Base-by-base conservation (phyloP, 2,113 vertebrate genomes). In the Petaurus breviceps region DNA sequence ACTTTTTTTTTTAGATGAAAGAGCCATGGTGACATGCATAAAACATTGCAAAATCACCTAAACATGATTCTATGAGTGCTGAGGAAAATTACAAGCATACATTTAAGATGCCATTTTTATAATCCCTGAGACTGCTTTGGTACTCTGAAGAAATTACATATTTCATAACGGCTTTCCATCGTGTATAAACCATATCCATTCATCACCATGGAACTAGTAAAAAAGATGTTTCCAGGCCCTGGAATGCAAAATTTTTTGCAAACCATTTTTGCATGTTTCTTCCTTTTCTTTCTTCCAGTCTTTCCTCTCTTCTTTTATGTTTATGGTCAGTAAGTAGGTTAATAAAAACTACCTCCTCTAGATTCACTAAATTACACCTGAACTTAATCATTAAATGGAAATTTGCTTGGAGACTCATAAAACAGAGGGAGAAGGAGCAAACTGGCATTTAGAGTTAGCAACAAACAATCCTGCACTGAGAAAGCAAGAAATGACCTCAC, bases 381-480 rank as follows among this genome's bases (percentile, higher is more conserved):
- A 90, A 90, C 26, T 90, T 51, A 90, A 90, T 90, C 90, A 90
- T 90, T 50, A 90, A 90, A 50, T 90, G 26, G 9, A 50, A 47
- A 9, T 93, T 77, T 51, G 46, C 57, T 93, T 93, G 92, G 92
- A 77, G 49, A 95, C 37, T 84, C 90, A 47, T 94, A 94, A 92
- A 95, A 25, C 46, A 43, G 52, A 90, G 92, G 54, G 50, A 51
- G 91, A 90, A 68, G 89, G 91, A 91, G 51, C 24, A 91, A 95
- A 91, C 50, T 94, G 55, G 46, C 54, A 68, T 84, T 96, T 94
- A 91, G 84, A 95, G 91, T 95, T 95, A 94, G 90, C 90, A 10
- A 50, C 46, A 31, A 50, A 50, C 23, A 50, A 26, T 49, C 10
- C 10, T 51, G 43, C 46, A 4, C 25, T 49, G 90, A 90, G 47